phyloP scores from a whole-genome alignment of 2,888 invertebrate genomes.

The Coleophora flavipennella region DNA sequence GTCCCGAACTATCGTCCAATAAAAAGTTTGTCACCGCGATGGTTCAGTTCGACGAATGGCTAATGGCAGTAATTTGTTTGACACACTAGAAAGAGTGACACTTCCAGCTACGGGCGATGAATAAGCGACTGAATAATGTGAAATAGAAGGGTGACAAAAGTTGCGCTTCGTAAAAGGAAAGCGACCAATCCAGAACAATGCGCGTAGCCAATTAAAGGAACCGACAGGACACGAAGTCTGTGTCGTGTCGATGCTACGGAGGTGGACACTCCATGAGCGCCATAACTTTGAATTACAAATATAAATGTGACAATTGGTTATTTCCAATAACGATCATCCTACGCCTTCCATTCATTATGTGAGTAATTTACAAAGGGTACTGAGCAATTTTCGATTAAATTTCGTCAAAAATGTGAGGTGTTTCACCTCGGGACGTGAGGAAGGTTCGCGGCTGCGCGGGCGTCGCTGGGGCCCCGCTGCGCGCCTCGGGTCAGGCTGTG shows the following conservation, averaged over 20 bases:
- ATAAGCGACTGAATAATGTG: conserved; percentile 32
- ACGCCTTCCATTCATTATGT: background rate
- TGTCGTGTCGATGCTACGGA: conserved; percentile 37
- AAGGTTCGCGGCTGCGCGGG: conserved; percentile 37
- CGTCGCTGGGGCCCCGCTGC: conserved; percentile 54
- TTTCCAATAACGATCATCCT: conserved; percentile 11
- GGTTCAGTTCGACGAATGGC: conserved; percentile 20
- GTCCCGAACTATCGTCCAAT: conserved; percentile 27
- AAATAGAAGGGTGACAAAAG: conserved; percentile 24
- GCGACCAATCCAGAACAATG: conserved; percentile 31
- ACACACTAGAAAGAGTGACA: conserved; percentile 23
- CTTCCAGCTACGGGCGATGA: conserved; percentile 29
- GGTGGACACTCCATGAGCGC: conserved; percentile 43
- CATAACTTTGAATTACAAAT: conserved; percentile 50
- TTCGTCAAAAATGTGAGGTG: conserved; percentile 54
- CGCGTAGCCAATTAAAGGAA: conserved; percentile 51
- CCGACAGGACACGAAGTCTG: conserved; percentile 47
- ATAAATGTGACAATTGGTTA: conserved; percentile 30
- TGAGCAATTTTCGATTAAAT: conserved; percentile 22
- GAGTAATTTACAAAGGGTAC: background rate
- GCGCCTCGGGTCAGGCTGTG: conserved; percentile 37
- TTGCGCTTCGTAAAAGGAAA: conserved; percentile 35
- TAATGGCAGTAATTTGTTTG: conserved; percentile 37
- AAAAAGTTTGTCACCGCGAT: conserved; percentile 38
- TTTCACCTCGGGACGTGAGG: conserved; percentile 43